Percentiles rank a stretch among this genome's conserved stretches.
These are phyloP conservation scores for Leuciscus waleckii DNA, from an alignment of 2,797 vertebrate genomes.

Conservation along the genomic window DNA sequence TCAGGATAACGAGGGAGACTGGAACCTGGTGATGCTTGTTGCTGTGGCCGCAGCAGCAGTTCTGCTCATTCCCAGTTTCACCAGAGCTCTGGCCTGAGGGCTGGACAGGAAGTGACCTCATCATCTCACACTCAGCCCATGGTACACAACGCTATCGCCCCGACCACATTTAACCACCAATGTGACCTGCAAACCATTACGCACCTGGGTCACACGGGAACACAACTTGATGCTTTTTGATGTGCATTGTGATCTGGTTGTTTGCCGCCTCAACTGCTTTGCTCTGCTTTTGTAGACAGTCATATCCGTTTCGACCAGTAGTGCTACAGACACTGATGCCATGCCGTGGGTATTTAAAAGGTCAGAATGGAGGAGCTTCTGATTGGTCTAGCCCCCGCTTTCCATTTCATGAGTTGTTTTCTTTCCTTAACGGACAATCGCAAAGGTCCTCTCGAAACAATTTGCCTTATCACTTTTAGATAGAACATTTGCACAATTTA, in stretches of 20 bases:
- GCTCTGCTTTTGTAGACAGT: conserved; percentile 43
- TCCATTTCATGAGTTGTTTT: conserved; percentile 1
- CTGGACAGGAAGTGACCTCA: conserved; percentile 63
- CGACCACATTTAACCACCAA: conserved; percentile 18
- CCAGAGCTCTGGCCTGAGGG: conserved; percentile 72
- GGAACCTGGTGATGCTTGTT: conserved; percentile 78
- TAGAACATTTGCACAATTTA: conserved; percentile 35
- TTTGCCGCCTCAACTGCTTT: conserved; percentile 27
- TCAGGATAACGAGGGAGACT: conserved; percentile 69
- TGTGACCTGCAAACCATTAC: conserved; percentile 6
- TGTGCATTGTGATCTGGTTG: conserved; percentile 42
- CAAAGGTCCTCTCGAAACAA: not conserved
- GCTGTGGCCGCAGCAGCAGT: conserved; percentile 76
- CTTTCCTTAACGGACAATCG: conserved; percentile 13
- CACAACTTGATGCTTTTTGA: conserved; percentile 26
- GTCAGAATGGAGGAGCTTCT: not conserved
- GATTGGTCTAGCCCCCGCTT: conserved; percentile 1
- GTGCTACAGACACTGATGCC: not conserved
- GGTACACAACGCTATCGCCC: conserved; percentile 34
- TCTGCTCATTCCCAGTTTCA: conserved; percentile 77
- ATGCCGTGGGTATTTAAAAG: not conserved
- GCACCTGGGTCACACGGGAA: not conserved
- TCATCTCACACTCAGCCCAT: conserved; percentile 47
- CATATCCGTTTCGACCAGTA: conserved; percentile 5
- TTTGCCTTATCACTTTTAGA: conserved; percentile 48